A percentile compares a stretch with the other conserved stretches of the same genome.
These are phyloP conservation scores for Harpagoxenus sublaevis DNA, from an alignment of 2,888 invertebrate species.

Conservation along the genomic window DNA sequence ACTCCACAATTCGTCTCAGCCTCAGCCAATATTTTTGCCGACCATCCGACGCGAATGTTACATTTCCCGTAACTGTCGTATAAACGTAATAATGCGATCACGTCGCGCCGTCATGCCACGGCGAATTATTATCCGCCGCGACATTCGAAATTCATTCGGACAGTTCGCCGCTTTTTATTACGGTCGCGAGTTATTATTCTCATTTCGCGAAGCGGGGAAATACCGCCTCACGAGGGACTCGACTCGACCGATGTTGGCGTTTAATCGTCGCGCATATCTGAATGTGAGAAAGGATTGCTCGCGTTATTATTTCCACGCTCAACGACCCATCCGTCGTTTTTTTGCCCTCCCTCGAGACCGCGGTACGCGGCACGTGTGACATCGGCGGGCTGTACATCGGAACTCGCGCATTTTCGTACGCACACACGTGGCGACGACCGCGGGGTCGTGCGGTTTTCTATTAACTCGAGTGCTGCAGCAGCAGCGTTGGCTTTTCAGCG, in stretches of 20 bases:
- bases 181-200: conserved; percentile 39
- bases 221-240: neutral
- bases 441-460: conserved; percentile 31
- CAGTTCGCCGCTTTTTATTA: conserved; percentile 38
- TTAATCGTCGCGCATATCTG: conserved; percentile 40
- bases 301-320: conserved; percentile 35
- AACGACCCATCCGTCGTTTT: neutral
- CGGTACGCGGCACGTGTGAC: neutral
- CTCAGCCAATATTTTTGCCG: conserved; percentile 9
- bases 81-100: conserved; percentile 29
- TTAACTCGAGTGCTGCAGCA: conserved; percentile 36
- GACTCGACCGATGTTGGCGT: conserved; percentile 15
- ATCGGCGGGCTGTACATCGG: neutral
- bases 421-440: neutral
- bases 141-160: conserved; percentile 33
- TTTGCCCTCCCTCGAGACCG: neutral
- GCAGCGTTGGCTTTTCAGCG: conserved; percentile 43
- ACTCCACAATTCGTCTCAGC: neutral
- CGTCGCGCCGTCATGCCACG: neutral
- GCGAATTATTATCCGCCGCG: conserved; percentile 31
- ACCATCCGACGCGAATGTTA: neutral
- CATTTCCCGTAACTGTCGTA: conserved; percentile 24
- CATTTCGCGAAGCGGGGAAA: conserved; percentile 27
- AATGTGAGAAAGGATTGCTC: conserved; percentile 4
- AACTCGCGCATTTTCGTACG: conserved; percentile 17